Evolutionary conservation across 1,140 invertebrate genomes (phyloP).

Genomic region (Halyomorpha halys): DNA sequence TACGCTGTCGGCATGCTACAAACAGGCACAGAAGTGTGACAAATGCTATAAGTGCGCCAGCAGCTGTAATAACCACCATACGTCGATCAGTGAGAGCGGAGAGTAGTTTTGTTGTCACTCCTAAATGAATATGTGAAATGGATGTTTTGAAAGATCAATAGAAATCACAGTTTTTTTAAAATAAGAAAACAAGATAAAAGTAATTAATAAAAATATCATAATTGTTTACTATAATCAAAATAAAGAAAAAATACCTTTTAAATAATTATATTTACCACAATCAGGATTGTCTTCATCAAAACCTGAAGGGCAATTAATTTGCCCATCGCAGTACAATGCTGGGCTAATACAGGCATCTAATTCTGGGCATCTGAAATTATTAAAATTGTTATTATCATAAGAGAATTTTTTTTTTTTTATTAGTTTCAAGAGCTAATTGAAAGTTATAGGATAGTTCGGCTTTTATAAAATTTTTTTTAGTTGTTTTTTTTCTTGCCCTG

Average conservation of each 20-base stretch:
- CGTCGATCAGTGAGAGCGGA: conserved; percentile 32
- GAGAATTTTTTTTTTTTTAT: too few relatives aligned
- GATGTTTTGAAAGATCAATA: too few relatives aligned
- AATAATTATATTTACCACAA: conserved; percentile 40
- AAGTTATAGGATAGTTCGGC: too few relatives aligned
- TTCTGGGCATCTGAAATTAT: conserved; percentile 60
- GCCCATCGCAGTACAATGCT: conserved; percentile 77
- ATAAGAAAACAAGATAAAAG: too few relatives aligned
- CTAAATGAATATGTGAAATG: neutral
- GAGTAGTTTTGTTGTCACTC: conserved; percentile 41
- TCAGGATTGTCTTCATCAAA: conserved; percentile 65
- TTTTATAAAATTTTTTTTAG: too few relatives aligned
- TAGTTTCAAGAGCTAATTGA: too few relatives aligned
- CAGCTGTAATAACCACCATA: conserved; percentile 37
- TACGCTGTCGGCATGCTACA: conserved; percentile 37
- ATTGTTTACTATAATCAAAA: too few relatives aligned
- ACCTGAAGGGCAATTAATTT: conserved; percentile 70
- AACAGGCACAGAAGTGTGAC: conserved; percentile 19
- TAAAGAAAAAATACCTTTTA: too few relatives aligned
- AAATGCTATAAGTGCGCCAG: conserved; percentile 17
- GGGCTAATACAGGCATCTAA: conserved; percentile 78
- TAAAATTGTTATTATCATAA: too few relatives aligned
- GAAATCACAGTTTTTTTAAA: too few relatives aligned
- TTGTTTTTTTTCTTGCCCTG: too few relatives aligned
- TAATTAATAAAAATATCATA: too few relatives aligned